phyloP scores from a whole-genome alignment of 2,888 invertebrate genomes.

The Lasioglossum morio region DNA sequence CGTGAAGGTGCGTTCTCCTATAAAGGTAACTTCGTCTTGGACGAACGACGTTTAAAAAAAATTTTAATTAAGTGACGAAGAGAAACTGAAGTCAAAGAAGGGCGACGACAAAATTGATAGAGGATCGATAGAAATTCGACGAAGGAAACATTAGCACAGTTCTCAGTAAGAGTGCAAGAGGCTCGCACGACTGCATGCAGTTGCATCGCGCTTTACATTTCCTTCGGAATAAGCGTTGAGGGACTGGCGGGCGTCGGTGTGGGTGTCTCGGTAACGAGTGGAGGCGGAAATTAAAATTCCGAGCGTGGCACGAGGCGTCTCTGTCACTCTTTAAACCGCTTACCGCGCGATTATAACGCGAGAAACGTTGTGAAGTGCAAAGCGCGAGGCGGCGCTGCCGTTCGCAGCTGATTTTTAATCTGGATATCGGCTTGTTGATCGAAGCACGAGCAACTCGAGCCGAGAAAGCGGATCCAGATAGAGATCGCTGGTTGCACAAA shows the following conservation, averaged over 20 bases:
- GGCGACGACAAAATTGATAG: not conserved
- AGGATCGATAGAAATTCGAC: not conserved
- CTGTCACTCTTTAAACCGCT: not conserved
- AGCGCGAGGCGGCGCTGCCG: not conserved
- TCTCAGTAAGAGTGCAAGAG: not conserved
- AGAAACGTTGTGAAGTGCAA: not conserved
- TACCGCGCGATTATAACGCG: not conserved
- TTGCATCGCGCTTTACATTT: not conserved
- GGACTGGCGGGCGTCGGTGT: not conserved
- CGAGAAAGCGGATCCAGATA: not conserved
- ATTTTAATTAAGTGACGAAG: not conserved
- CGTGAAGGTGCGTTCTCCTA: not conserved
- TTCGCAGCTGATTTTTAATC: not conserved
- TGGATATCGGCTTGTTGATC: conserved; percentile 7
- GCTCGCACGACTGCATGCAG: not conserved
- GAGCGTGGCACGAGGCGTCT: not conserved
- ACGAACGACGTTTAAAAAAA: not conserved
- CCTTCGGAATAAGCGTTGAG: not conserved
- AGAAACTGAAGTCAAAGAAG: not conserved
- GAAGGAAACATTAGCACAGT: not conserved
- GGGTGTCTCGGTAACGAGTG: not conserved
- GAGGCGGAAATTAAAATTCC: not conserved
- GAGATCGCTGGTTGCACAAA: not conserved
- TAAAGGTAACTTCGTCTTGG: not conserved
- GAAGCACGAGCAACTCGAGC: not conserved